Evolutionary conservation across 53 echinoderm and acorn worm species (phyloP).

Genomic region (Crossaster papposus): DNA sequence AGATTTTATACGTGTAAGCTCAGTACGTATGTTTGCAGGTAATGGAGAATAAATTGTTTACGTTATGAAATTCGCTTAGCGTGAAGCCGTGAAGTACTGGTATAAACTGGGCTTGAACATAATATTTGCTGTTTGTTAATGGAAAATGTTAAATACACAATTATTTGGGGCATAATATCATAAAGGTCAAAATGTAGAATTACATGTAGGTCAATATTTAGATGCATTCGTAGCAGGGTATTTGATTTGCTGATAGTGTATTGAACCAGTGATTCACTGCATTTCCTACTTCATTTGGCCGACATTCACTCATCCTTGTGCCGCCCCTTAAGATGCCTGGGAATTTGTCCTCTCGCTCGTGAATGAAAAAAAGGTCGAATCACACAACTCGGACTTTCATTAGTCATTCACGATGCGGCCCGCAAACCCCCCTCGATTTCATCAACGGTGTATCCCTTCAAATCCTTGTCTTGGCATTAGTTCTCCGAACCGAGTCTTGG

Average conservation of each 20-base stretch:
- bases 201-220: too few species aligned
- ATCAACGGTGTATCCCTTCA: background rate
- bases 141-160: too few species aligned
- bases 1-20: too few species aligned
- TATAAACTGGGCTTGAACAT: too few species aligned
- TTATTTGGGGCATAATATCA: too few species aligned
- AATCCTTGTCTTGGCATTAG: background rate
- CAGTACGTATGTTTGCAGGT: too few species aligned
- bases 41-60: too few species aligned
- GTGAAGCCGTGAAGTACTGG: too few species aligned
- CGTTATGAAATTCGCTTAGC: too few species aligned
- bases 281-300: background rate
- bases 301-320: background rate
- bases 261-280: background rate
- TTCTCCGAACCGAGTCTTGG: background rate
- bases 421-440: conserved; percentile 2
- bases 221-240: background rate
- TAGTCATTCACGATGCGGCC: conserved; percentile 9
- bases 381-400: background rate
- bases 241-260: background rate
- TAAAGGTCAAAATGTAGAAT: too few species aligned
- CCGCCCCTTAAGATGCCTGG: background rate
- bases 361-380: background rate
- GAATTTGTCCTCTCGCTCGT: background rate
- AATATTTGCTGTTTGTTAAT: too few species aligned